A percentile compares a stretch with the other conserved stretches of the same genome.
Conservation (phyloP, 2,797 vertebrate species). For the Sebastes variabilis region DNA sequence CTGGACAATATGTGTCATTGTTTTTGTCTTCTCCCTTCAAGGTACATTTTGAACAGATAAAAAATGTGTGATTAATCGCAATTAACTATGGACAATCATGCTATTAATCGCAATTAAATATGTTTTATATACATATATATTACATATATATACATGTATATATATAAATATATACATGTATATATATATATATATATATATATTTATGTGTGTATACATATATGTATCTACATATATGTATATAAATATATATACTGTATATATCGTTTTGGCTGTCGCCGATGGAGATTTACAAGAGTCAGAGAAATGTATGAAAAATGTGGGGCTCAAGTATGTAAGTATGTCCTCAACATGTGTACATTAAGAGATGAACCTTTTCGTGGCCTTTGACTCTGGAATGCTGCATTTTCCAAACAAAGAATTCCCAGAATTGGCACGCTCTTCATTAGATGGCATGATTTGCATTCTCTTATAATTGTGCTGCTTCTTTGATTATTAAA, state of each 20-base stretch:
- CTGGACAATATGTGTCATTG: no score
- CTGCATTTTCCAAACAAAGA: conserved; percentile 81
- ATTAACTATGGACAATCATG: no score
- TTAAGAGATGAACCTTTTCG: conserved; percentile 46
- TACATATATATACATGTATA: no score
- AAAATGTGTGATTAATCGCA: no score
- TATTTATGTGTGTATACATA: no score
- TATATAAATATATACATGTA: no score
- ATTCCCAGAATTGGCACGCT: conserved; percentile 79
- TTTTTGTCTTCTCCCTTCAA: no score
- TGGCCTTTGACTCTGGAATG: conserved; percentile 78
- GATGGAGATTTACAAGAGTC: neutral
- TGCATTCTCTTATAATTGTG: conserved; percentile 86
- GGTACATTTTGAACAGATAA: no score
- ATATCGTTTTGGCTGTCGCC: fast-evolving
- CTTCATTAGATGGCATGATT: conserved; percentile 83
- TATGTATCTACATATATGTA: no score
- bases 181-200: neutral
- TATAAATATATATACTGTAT: fast-evolving
- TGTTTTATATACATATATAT: no score
- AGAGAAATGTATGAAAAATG: conserved; percentile 13
- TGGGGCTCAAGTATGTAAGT: conserved; percentile 38
- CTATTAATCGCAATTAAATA: fast-evolving
- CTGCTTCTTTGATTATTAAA: conserved; percentile 89
- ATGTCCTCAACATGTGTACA: conserved; percentile 39